Evolutionary conservation across 2,888 invertebrate species (phyloP).

Genomic region (Halictus ligatus): DNA sequence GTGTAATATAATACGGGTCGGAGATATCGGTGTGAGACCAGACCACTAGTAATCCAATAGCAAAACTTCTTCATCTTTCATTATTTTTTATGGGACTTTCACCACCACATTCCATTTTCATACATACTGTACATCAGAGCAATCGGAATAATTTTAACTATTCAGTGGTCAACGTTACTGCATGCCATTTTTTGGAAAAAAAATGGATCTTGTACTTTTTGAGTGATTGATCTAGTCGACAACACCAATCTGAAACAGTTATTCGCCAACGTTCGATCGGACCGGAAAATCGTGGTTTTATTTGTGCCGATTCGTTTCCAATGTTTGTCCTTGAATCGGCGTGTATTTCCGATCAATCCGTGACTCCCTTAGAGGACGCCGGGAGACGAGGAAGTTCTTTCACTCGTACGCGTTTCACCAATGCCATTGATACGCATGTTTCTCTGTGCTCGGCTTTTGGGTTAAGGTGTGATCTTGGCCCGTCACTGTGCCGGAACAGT

Average conservation of each 20-base stretch:
- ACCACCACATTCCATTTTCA: too few species aligned
- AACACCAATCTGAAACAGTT: not conserved
- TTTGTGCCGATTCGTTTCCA: slow-evolving; percentile 17
- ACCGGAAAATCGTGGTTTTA: not conserved
- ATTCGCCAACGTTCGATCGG: not conserved
- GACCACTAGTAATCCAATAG: too few species aligned
- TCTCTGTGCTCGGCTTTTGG: slow-evolving; percentile 8
- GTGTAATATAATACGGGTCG: too few species aligned
- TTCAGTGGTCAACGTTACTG: too few species aligned
- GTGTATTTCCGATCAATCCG: slow-evolving; percentile 27
- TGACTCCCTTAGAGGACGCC: slow-evolving; percentile 10
- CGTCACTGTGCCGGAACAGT: slow-evolving; percentile 13
- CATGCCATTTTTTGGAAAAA: too few species aligned
- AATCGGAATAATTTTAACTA: too few species aligned
- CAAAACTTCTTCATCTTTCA: too few species aligned
- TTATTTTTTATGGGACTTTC: too few species aligned
- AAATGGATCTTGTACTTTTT: not conserved
- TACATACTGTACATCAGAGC: too few species aligned
- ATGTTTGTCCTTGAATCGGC: slow-evolving; percentile 22
- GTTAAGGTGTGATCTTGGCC: slow-evolving; percentile 41
- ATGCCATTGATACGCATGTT: slow-evolving; percentile 28
- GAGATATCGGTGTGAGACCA: too few species aligned
- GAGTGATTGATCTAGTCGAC: not conserved
- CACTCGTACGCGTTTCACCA: slow-evolving; percentile 21
- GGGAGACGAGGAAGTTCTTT: slow-evolving; percentile 37